Base-by-base conservation (phyloP, 2,113 vertebrate species). In the Poeciliopsis retropinna region DNA sequence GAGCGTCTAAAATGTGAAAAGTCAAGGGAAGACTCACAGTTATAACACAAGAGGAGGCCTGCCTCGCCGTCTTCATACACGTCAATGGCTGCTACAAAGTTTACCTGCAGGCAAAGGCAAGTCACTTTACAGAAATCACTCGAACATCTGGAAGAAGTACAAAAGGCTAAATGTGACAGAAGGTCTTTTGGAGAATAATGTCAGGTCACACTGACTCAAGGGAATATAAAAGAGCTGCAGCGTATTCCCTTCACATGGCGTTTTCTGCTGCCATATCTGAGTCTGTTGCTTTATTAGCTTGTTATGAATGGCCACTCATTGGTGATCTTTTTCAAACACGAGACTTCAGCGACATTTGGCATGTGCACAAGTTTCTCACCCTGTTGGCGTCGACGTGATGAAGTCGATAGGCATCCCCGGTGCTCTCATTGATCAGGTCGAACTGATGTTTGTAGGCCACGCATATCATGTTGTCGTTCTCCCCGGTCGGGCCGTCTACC, bases 31-130 rank as follows among this genome's bases (percentile, higher is more conserved):
- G 64, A 98, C 97, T 96, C 92, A 99, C 98, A 99, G 94, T 99
- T 99, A 85, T 98, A 98, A 85, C 98, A 99, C 81, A 99, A 82
- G 64, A 99, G 93, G 31, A 99, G 92, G 66, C 98, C 98, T 0
- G 98, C 97, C 79, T 99, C 98, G n/a, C 98, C 98, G n/a, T 99
- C 98, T 94, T 99, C 98, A 51, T 99, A 99, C 34, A 99, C 96
- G 85, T 99, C 98, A 91, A 99, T 97, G 91, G 97, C 98, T 80
- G 97, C 96, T 82, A 99, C 97, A 82, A 99, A 99, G 93, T 97
- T 96, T 88, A 98, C 98, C 98, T 99, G 96, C 82, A 93, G 94
- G 85, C 72, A 91, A 63, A 87, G 37, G 65, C 47, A 22, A 67
- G 76, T 73, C 63, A 57, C 67, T 66, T 75, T 61, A 78, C 62